Base-by-base conservation (phyloP, 2,888 invertebrate species). In the Ormyrus thymus region DNA sequence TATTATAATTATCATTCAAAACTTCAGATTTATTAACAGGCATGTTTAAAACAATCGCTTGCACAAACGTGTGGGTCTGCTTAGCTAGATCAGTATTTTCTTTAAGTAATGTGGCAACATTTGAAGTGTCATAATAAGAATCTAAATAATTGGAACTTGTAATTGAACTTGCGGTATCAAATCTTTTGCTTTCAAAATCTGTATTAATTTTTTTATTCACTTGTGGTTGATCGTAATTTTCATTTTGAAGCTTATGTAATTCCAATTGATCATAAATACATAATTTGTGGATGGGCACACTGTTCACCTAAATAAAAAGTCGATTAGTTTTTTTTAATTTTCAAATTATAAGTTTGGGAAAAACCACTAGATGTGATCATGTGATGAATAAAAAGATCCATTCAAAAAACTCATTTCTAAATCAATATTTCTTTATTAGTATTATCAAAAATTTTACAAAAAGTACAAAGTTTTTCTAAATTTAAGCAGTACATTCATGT, bases 311-410 rank as follows among this genome's bases (percentile, higher is more conserved):
- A 61, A 70, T 11, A 65, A 64, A 71, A 43, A 46, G 51, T 58
- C 43, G 51, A 68, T 69, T n/a, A 8, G 61, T 45, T 58, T 15
- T 4, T n/a, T 13, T n/a, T 65, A 62, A 7, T 69, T 48, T 50
- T 29, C 29, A 7, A 51, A 72, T 65, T 50, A 7, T 13, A 0
- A n/a, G 10, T 83, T 82, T 83, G 83, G 84, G 83, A 85, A 86
- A 86, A 86, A 85, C 82, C 76, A 81, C 83, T 83, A 83, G 83
- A 82, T 83, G 81, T 76, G 72, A 79, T 77, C 11, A 7, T 6
- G 8, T 55, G 5, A 62, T 56, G 10, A 56, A n/a, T 13, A 46
- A 65, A 29, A 29, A 29, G 3, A 13, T 53, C 50, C 66, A 29
- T 45, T 56, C 51, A 56, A n/a, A 69, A 73, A 61, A 55, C 8